Conservation (phyloP, 2,797 vertebrate genomes). For the Mormyrops boulengeri region DNA sequence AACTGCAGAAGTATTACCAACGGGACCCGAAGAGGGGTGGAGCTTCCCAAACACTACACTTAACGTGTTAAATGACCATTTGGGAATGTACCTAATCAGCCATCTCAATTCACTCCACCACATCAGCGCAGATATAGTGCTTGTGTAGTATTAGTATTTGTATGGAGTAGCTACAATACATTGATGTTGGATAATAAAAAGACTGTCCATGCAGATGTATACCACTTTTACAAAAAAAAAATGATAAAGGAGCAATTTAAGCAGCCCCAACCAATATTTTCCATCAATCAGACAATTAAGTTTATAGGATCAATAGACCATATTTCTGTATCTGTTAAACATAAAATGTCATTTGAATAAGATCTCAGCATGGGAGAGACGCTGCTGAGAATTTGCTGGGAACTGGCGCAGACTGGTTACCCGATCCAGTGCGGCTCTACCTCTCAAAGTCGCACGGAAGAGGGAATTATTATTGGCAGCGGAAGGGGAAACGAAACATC, state of each 20-base stretch:
- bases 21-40: not conserved
- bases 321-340: not conserved
- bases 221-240: not conserved
- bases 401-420: slow-evolving; percentile 8
- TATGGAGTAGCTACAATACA: not conserved
- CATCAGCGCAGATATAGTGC: not conserved
- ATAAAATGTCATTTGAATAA: not conserved
- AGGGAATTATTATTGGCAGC: not conserved
- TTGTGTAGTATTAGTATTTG: not conserved
- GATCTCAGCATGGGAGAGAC: not conserved
- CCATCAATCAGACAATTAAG: not conserved
- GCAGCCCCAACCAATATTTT: not conserved
- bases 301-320: not conserved
- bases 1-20: not conserved
- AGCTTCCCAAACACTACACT: not conserved
- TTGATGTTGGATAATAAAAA: not conserved
- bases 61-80: not conserved
- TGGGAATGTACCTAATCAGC: not conserved
- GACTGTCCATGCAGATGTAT: not conserved
- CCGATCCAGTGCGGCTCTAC: not conserved
- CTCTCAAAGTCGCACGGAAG: not conserved
- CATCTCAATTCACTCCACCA: not conserved
- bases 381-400: not conserved
- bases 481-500: not conserved
- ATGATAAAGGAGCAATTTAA: not conserved